Percentiles rank a stretch among this genome's conserved stretches.
Conservation (phyloP, 2,797 vertebrate genomes). For the Lithobates pipiens region DNA sequence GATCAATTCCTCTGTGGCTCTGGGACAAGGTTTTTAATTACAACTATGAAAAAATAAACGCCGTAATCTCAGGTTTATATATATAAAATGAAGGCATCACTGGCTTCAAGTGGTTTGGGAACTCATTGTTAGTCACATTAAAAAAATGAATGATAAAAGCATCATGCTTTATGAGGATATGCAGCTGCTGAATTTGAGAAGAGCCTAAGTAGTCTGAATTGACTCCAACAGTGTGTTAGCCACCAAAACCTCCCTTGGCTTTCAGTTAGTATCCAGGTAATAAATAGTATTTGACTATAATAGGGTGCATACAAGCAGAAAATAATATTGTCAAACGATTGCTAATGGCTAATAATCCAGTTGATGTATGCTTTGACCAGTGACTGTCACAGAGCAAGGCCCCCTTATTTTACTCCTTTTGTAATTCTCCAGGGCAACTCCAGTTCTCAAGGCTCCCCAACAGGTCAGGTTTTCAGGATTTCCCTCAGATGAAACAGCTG, state of each 20-base stretch:
- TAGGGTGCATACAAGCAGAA: not conserved
- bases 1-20: slow-evolving; percentile 55
- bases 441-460: too few relatives aligned
- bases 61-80: slow-evolving; percentile 49
- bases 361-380: too few relatives aligned
- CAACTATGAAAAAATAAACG: slow-evolving; percentile 51
- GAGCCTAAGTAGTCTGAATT: not conserved
- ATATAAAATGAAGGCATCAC: slow-evolving; percentile 51
- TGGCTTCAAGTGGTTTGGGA: slow-evolving; percentile 41
- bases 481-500: too few relatives aligned
- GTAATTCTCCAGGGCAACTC: too few relatives aligned
- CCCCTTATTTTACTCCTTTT: too few relatives aligned
- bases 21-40: slow-evolving; percentile 61
- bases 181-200: not conserved
- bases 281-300: too few relatives aligned
- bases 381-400: too few relatives aligned
- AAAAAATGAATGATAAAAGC: too few relatives aligned
- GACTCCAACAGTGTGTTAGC: not conserved
- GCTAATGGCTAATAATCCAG: too few relatives aligned
- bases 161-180: not conserved
- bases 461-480: too few relatives aligned
- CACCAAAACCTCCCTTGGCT: too few relatives aligned
- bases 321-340: not conserved
- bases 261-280: too few relatives aligned
- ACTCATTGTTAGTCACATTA: slow-evolving; percentile 39